These are phyloP conservation scores for human DNA, from an alignment of 2,113 vertebrate species.

Conservation along the genomic window DNA sequence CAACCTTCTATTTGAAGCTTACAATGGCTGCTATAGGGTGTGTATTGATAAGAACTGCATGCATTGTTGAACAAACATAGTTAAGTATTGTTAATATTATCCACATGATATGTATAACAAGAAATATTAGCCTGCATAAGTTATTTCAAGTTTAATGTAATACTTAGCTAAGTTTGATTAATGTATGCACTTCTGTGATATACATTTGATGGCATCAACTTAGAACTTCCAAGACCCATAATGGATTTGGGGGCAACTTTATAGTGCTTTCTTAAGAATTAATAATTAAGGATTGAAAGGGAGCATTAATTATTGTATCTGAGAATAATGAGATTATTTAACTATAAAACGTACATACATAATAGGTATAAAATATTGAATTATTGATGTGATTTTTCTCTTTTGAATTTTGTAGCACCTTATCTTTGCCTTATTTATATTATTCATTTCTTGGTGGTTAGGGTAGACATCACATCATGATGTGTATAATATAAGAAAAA, in stretches of 20 bases:
- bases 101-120: neutral
- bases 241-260: neutral
- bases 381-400: neutral
- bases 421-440: neutral
- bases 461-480: neutral
- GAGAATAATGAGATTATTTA: neutral
- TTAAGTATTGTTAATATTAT: neutral
- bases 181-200: neutral
- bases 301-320: neutral
- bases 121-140: neutral
- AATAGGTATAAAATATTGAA: neutral
- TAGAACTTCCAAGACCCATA: neutral
- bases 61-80: neutral
- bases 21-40: neutral
- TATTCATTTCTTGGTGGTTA: neutral
- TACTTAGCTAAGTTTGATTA: neutral
- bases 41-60: neutral
- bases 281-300: neutral
- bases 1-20: neutral
- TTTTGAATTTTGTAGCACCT: neutral
- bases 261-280: neutral
- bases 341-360: neutral
- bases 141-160: neutral
- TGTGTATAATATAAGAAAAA: neutral
- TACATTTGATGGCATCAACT: neutral